Base-by-base conservation (phyloP, 2,113 vertebrate species). In the Dascyllus trimaculatus region DNA sequence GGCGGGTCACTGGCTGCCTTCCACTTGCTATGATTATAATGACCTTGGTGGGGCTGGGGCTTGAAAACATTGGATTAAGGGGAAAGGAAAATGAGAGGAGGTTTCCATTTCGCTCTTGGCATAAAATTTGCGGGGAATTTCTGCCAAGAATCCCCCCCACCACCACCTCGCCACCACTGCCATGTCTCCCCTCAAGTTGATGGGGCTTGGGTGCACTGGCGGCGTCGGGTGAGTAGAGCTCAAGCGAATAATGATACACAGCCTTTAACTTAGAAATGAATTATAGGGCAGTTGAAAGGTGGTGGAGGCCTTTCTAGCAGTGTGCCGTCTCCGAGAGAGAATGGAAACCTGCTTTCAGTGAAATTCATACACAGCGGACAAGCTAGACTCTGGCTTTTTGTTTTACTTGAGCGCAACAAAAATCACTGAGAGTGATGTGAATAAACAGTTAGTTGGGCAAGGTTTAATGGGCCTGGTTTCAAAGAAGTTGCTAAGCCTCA, bases 81-180 rank as follows among this genome's bases (percentile, higher is more conserved):
- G 93, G 87, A 94, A 94, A 92, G 91, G 92, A 94, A 95, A 94
- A 94, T 91, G 88, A 91, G 92, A 93, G 92, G 91, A 86, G 92
- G 93, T 95, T 95, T 95, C 94, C 94, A 95, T 95, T 95, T 95
- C 90, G 38, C 88, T 93, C 92, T 94, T 95, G 94, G 93, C 94
- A 93, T 93, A 91, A 90, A 85, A 91, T 94, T 91, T 93, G 91
- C 78, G 82, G 88, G 82, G 85, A 88, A 91, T 88, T 90, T 93
- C 89, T 93, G 93, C 92, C 94, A 93, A 93, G 89, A 92, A 88
- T 78, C 81, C 80, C 82, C 82, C n/a, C n/a, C n/a, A n/a, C n/a
- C n/a, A n/a, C n/a, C 74, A 70, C 74, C 76, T 81, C 85, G 59
- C 77, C 64, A 60, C 71, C 45, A 25, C 64, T 21, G 38, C 68